Base-by-base conservation (phyloP, 2,888 invertebrate genomes). In the Diabrotica balteata region DNA sequence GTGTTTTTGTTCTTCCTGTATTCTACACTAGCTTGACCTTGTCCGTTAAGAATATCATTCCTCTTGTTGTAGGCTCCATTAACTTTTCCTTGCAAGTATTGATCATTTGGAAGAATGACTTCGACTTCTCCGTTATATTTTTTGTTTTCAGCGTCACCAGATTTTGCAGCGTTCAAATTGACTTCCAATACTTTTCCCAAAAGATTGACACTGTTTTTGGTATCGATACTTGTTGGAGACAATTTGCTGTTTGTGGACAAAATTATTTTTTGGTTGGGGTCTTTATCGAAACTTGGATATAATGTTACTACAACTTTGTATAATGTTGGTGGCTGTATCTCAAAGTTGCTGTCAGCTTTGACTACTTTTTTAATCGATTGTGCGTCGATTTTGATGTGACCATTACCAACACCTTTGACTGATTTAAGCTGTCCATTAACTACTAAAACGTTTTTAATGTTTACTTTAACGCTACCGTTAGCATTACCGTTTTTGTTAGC, bases 231-330 rank as follows among this genome's bases (percentile, higher is more conserved):
- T 7, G 84, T 84, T 7, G 85, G 85, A 46, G 84, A 87, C 0
- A 86, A 72, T 70, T 87, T 88, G 63, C 88, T 89, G 71, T 88
- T 86, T 0, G 93, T 91, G 46, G 88, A 87, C 50, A 93, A 75
- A 67, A 88, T 87, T 5, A 94, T 75, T 75, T 90, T 91, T 76
- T 91, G 90, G 53, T 85, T 88, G 53, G 90, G 90, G 78, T 92
- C 90, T 78, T 90, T 91, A 59, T 90, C 90, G 69, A 87, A 90
- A 80, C 93, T 89, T 45, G 92, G 88, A 74, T 86, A 88, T 5
- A 94, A 61, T 55, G 89, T 91, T 0, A 90, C 76, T 57, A 89
- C 88, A 0, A 89, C 85, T 69, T 88, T 87, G 80, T 88, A 90
- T 1, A 86, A 86, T 0, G 87, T 86, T 0, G 90, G 88, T 0